These are phyloP conservation scores for Lamellibrachia satsuma DNA, from an alignment of 2,888 invertebrate species.

Conservation along the genomic window DNA sequence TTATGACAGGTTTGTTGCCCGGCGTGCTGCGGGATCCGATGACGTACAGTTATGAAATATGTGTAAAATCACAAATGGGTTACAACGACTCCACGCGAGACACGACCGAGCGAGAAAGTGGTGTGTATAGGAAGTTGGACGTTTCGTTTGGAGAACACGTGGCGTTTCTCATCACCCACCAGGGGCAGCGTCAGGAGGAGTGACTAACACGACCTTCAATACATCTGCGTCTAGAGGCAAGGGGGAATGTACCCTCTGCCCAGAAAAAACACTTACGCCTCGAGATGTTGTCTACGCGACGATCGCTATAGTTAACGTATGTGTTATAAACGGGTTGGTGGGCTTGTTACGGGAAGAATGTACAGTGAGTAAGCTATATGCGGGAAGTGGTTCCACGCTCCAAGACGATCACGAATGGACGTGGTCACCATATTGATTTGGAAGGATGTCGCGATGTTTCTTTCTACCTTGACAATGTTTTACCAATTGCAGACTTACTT, in stretches of 20 bases:
- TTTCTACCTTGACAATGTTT: background rate
- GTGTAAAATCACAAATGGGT: background rate
- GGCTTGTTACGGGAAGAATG: slow-evolving; percentile 12
- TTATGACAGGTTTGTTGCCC: background rate
- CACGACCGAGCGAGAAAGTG: background rate
- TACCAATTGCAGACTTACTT: background rate
- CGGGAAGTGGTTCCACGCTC: background rate
- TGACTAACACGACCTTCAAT: background rate
- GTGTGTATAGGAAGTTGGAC: background rate
- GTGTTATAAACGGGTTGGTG: background rate
- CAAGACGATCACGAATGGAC: background rate
- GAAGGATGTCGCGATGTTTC: background rate
- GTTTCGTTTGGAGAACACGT: background rate
- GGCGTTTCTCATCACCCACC: background rate
- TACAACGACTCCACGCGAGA: background rate
- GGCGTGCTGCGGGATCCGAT: background rate
- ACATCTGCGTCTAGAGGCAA: slow-evolving; percentile 10
- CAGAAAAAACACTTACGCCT: background rate
- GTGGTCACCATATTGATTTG: background rate
- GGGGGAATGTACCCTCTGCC: background rate
- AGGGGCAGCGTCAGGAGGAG: background rate
- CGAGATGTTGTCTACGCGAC: background rate
- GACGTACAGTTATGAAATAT: background rate
- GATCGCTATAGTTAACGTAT: background rate
- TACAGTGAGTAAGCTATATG: background rate